phyloP scores from a whole-genome alignment of 92 coral and sea anemone species.

The Desmophyllum pertusum region DNA sequence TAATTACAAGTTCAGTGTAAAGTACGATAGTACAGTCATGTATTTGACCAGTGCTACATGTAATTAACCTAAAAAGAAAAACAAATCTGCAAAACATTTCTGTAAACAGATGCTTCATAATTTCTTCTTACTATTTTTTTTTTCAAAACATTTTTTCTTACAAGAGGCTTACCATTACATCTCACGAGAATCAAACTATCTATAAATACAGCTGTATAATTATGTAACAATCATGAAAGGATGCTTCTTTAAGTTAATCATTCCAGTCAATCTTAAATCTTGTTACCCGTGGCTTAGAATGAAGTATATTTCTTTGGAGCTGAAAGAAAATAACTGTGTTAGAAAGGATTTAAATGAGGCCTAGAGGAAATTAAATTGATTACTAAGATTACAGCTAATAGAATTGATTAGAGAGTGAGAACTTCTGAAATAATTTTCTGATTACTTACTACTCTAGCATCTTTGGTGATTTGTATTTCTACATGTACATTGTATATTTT shows the following conservation, averaged over 20 bases:
- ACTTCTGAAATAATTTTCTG: too few species aligned
- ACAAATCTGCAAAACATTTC: background rate
- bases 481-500: too few species aligned
- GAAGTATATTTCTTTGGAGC: conserved; percentile 78
- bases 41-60: background rate
- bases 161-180: background rate
- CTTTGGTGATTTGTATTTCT: too few species aligned
- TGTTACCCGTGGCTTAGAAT: conserved; percentile 80
- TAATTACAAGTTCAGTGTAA: background rate
- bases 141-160: background rate
- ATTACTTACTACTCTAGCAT: too few species aligned
- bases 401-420: too few species aligned
- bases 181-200: background rate
- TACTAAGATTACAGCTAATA: too few species aligned
- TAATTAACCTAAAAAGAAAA: background rate
- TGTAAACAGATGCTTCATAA: background rate
- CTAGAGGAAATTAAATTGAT: too few species aligned
- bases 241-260: conserved; percentile 37
- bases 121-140: background rate
- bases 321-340: conserved; percentile 1
- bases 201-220: conserved; percentile 33
- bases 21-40: background rate
- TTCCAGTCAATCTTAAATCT: conserved; percentile 81
- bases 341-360: background rate
- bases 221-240: conserved; percentile 22